phyloP scores from a whole-genome alignment of 2,888 invertebrate genomes.

The Muscina levida region DNA sequence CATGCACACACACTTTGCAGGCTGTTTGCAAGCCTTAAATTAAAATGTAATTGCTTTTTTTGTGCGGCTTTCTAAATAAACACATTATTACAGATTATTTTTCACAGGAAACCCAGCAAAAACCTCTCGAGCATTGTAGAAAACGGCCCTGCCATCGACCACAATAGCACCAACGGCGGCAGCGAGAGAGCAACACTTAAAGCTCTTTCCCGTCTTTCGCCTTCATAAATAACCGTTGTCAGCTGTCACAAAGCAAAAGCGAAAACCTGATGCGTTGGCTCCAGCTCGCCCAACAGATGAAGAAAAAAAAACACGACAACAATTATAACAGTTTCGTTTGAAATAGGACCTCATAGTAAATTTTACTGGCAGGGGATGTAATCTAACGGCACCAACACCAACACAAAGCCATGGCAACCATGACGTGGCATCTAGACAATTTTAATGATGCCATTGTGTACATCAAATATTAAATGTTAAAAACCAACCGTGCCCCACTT shows the following conservation, averaged over 20 bases:
- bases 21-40: slow-evolving; percentile 8
- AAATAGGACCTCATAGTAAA: background rate
- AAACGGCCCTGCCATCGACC: no score
- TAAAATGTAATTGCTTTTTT: slow-evolving; percentile 32
- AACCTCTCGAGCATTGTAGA: background rate
- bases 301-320: slow-evolving; percentile 5
- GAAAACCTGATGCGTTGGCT: no score
- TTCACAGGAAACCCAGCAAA: slow-evolving; percentile 13
- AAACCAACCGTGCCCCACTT: background rate
- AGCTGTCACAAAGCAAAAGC: background rate
- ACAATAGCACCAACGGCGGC: background rate
- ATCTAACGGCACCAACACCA: background rate
- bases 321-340: slow-evolving; percentile 12
- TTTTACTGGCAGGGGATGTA: background rate
- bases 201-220: background rate
- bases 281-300: no score
- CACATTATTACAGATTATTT: slow-evolving; percentile 38
- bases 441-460: slow-evolving; percentile 33
- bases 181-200: slow-evolving; percentile 7
- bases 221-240: slow-evolving; percentile 19
- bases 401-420: background rate
- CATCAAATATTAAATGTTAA: slow-evolving; percentile 1
- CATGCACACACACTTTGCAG: no score
- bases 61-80: slow-evolving; percentile 35
- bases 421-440: slow-evolving; percentile 1